Evolutionary conservation across 1,140 invertebrate genomes (phyloP).

Genomic region (Drosophila aff.): DNA sequence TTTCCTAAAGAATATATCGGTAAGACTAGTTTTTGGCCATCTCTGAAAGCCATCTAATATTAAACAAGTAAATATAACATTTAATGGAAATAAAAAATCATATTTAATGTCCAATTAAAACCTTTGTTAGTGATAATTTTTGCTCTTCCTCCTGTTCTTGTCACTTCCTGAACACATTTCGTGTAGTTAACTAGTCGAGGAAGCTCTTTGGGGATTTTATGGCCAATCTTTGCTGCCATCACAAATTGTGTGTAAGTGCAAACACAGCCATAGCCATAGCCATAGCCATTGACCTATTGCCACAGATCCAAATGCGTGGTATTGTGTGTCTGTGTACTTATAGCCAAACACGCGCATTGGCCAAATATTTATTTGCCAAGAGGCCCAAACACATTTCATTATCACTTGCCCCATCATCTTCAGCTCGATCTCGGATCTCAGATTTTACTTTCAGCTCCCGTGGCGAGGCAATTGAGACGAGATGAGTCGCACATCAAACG

Average conservation of each 20-base stretch:
- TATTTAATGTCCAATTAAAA: conserved; percentile 6
- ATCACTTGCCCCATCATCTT: conserved; percentile 56
- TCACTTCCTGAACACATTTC: conserved; percentile 26
- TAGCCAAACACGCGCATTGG: conserved; percentile 64
- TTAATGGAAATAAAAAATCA: background rate
- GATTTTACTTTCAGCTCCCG: conserved; percentile 55
- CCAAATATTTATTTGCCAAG: conserved; percentile 68
- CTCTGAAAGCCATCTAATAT: background rate
- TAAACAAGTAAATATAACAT: background rate
- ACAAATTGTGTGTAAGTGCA: conserved; percentile 45
- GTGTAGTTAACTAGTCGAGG: conserved; percentile 3
- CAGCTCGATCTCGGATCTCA: background rate
- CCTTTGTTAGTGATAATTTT: conserved; percentile 7
- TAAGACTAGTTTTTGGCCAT: background rate
- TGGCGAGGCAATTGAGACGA: conserved; percentile 72
- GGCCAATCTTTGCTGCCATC: conserved; percentile 26
- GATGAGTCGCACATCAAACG: conserved; percentile 71
- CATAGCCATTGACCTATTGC: conserved; percentile 80
- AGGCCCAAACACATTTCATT: conserved; percentile 68
- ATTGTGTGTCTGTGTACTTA: conserved; percentile 34
- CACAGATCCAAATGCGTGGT: conserved; percentile 48
- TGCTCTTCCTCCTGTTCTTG: conserved; percentile 7
- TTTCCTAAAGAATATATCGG: background rate
- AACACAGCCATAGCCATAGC: conserved; percentile 3
- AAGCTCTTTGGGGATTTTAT: conserved; percentile 7